Evolutionary conservation across 2,888 invertebrate genomes (phyloP).

Genomic region (Quadroppia sp.): DNA sequence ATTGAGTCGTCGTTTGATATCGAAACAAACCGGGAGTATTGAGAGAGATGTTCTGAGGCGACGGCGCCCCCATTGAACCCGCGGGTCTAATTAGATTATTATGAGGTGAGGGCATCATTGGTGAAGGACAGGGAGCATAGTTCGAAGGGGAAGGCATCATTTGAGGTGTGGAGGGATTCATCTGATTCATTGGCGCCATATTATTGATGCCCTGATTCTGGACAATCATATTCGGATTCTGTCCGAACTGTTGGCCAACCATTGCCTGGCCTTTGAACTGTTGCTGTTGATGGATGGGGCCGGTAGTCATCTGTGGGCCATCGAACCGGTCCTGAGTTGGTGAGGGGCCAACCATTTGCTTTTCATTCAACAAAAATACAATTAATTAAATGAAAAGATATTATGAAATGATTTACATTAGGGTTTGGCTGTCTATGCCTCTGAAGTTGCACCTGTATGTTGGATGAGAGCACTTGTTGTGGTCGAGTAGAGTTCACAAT

Average conservation of each 20-base stretch:
- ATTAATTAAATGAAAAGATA: neutral
- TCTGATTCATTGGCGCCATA: conserved; percentile 10
- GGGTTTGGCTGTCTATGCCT: neutral
- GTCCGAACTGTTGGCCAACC: conserved; percentile 4
- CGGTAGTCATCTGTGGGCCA: neutral
- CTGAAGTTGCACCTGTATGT: conserved; percentile 14
- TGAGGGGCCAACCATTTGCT: neutral
- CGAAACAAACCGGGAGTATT: conserved; percentile 30
- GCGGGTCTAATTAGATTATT: neutral
- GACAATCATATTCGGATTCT: neutral
- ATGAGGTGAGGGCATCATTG: conserved; percentile 31
- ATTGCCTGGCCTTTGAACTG: conserved; percentile 17
- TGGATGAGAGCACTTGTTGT: conserved; percentile 18
- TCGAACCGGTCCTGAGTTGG: neutral
- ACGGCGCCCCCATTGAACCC: conserved; percentile 31
- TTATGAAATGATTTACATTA: neutral
- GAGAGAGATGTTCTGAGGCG: conserved; percentile 28
- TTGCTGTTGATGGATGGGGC: neutral
- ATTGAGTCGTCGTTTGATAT: neutral
- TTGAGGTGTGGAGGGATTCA: conserved; percentile 42
- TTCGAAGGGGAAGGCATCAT: conserved; percentile 46
- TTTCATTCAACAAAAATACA: neutral
- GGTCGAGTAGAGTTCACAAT: neutral
- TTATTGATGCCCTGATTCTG: conserved; percentile 9
- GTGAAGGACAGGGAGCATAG: conserved; percentile 42